These are phyloP conservation scores for Chlorospingus flavigularis DNA, from an alignment of 2,797 vertebrate genomes.

Conservation along the genomic window DNA sequence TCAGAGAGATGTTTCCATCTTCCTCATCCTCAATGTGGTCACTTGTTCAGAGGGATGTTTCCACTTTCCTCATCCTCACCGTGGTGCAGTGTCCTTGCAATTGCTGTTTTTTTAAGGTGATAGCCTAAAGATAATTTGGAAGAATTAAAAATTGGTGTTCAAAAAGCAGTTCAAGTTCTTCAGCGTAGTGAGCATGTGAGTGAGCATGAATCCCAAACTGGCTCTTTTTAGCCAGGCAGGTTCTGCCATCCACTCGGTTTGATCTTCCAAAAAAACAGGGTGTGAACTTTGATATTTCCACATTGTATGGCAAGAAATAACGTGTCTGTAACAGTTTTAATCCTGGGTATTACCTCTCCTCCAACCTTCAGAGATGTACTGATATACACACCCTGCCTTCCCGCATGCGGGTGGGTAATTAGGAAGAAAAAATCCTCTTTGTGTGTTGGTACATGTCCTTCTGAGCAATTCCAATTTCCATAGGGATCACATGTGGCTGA, in stretches of 20 bases:
- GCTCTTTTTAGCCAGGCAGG: background rate
- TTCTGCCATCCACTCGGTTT: slow-evolving; percentile 26
- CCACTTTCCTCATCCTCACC: background rate
- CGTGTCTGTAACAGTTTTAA: slow-evolving; percentile 58
- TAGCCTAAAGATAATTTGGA: background rate
- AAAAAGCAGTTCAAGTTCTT: background rate
- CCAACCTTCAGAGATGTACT: slow-evolving; percentile 48
- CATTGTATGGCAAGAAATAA: slow-evolving; percentile 44
- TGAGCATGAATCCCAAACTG: background rate
- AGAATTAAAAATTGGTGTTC: background rate
- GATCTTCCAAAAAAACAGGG: slow-evolving; percentile 52
- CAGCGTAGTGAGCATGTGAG: fast-evolving
- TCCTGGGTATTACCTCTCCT: slow-evolving; percentile 42
- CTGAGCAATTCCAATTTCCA: background rate
- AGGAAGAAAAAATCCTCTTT: slow-evolving; percentile 12
- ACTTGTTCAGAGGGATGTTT: background rate
- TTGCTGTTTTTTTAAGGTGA: background rate
- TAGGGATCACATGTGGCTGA: background rate
- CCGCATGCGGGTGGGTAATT: background rate
- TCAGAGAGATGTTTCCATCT: background rate
- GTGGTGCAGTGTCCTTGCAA: background rate
- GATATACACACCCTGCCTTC: slow-evolving; percentile 63
- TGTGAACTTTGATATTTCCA: slow-evolving; percentile 57
- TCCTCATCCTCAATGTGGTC: background rate
- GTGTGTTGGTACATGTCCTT: slow-evolving; percentile 37